Evolutionary conservation across 2,113 vertebrate species (phyloP).

Genomic region (Gavia stellata): DNA sequence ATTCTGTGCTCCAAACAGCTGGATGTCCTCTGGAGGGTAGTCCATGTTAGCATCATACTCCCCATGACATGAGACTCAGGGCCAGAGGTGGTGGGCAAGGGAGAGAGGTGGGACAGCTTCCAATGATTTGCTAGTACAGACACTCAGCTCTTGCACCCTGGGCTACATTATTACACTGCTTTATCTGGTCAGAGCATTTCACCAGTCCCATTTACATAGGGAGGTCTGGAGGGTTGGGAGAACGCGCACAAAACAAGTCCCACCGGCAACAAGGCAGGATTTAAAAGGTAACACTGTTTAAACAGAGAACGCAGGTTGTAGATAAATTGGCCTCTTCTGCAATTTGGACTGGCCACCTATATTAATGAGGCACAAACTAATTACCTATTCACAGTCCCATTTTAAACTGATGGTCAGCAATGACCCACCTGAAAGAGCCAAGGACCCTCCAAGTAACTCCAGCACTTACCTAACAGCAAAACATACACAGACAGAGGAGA

Average conservation of each 20-base stretch:
- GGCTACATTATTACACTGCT: not conserved
- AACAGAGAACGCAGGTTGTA: not conserved
- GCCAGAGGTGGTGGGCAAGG: not conserved
- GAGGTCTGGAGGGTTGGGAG: not conserved
- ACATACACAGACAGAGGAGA: not conserved
- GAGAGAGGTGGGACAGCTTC: not conserved
- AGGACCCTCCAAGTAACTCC: not conserved
- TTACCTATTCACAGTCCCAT: not conserved
- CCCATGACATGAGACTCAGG: rapidly evolving
- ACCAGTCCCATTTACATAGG: not conserved
- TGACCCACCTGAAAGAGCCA: not conserved
- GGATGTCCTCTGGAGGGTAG: not conserved
- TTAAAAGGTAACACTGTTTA: not conserved
- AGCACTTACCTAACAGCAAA: not conserved
- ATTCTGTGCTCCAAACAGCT: not conserved
- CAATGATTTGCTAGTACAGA: not conserved
- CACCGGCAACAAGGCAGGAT: not conserved
- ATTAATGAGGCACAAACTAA: not conserved
- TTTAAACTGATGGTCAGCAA: not conserved
- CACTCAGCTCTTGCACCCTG: not conserved
- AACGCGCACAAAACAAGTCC: not conserved
- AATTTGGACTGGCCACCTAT: not conserved
- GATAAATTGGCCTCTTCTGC: not conserved
- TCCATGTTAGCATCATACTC: rapidly evolving
- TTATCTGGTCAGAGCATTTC: not conserved